Evolutionary conservation across 23 tunicate genomes (phyloP), one percentile per base, ranked within the genome.

Genomic region (Trididemnum clinides): DNA sequence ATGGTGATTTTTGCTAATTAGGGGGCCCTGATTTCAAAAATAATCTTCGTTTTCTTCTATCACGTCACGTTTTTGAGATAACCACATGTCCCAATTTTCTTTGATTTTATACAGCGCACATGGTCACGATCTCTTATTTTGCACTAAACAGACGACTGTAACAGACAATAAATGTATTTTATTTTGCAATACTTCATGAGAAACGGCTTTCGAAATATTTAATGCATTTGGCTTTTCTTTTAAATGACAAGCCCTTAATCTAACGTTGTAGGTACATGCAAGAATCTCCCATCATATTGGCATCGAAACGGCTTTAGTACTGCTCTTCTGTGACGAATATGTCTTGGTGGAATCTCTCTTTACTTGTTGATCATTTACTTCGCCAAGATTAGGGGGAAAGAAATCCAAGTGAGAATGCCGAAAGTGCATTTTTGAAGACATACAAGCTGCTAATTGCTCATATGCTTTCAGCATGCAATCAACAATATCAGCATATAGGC

Each of bases 261-360:
- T n/a, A 0, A 15, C 72, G 72, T 0, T 64, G 72, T 51, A 72
- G 0, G 50, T 12, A 28, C 50, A 12, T 21, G 83, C 83, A 78
- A 25, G 2, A 78, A 54, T 78, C 66, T 25, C 86, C 86, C 86
- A 82, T 64, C 77, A 63, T 82, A 19, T 64, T 64, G 75, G 86
- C 83, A 82, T 82, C 57, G 32, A 64, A 82, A 28, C 75, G 74
- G 33, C 76, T 54, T 64, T 64, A 15, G 54, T 44, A 44, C 15
- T 44, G 54, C 54, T 15, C 54, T 44, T 44, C 54, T 44, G 15
- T 44, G 54, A 44, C n/a, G 54, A 15, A 44, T 44, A 44, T 44
- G 15, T 44, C 15, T 15, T 44, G 54, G 54, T 44, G 86, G 36
- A 78, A 51, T 35, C 37, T 51, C 38, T 78, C 66, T n/a, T n/a